Base-by-base conservation (phyloP, 2,113 vertebrate species). In the Carassius auratus region DNA sequence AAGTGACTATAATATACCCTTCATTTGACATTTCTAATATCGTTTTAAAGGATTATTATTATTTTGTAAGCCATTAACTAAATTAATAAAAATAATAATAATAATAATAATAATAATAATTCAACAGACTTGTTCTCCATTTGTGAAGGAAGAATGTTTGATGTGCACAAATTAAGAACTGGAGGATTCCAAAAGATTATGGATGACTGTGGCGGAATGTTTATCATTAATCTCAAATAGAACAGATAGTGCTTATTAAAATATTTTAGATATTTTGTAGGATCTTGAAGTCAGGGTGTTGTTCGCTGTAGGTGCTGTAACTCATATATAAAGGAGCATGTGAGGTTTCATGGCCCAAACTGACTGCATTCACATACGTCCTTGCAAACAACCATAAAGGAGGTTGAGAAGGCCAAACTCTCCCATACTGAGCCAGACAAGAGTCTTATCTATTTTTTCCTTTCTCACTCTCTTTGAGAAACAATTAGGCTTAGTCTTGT, bases 221-320 rank as follows among this genome's bases (percentile, higher is more conserved):
- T 94, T 91, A 93, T 42, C 94, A 94, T 93, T 92, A 92, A 91
- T 89, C 86, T 77, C 76, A 87, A 42, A 92, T 2, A 85, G 68
- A 90, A 86, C 86, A 93, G 92, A 91, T 88, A 92, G 74, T 2
- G 19, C 88, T 93, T 88, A 94, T 90, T 93, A 93, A 93, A 95
- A 94, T 83, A 82, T 93, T 90, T 92, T 85, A 26, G 91, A 93
- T 91, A 92, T 92, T 94, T 92, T 93, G 93, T 93, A 91, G 92
- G 92, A 87, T 91, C 91, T 71, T 91, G 91, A 87, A 88, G 77
- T 88, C 85, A 88, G 92, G 90, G 42, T 91, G 89, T 91, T 93
- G 88, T 91, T 93, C 91, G 83, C 88, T 77, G 85, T 71, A 33
- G 84, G 84, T 76, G 81, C 61, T 88, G 57, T 83, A 80, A 62